Evolutionary conservation across 2,888 invertebrate species (phyloP), one percentile per base, ranked within the genome.

Genomic region (Macropis europaea): DNA sequence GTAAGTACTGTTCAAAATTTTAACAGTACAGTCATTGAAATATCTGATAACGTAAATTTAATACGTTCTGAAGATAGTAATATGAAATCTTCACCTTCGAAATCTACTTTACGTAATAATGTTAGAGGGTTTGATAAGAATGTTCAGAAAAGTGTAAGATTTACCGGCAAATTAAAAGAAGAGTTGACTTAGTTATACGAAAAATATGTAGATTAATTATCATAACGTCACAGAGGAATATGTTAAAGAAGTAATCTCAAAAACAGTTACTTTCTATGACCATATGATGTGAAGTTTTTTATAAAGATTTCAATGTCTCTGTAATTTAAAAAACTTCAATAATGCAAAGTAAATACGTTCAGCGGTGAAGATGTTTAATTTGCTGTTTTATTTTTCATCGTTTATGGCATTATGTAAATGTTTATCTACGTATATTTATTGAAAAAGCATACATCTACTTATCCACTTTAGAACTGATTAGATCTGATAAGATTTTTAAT

Each of bases 71-170:
- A 13, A 11, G 34, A 63, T 42, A 5, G 6, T 30, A 47, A 52
- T 59, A 19, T 6, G 26, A 45, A 64, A 53, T 28, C 19, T 40
- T 81, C 83, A 1, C 79, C 85, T 2, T 64, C 62, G 2, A 87
- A 84, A 56, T 79, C 83, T 19, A 83, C 64, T 26, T 70, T 82
- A 9, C 81, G 75, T 3, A 81, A 36, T 40, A 63, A 59, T 40
- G 53, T 30, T 24, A 81, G 77, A 61, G 61, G 77, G 5, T 71
- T 79, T 54, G 81, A 80, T 54, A 83, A 76, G 22, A 79, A 68
- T 19, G 45, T 40, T 4, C 42, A 75, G 9, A 89, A 88, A 53
- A 82, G 76, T 3, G 90, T 90, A 2, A 80, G 87, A 62, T 90
- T 90, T 67, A 82, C 19, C 17, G 71, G 72, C 28, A 73, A 75